Percentiles rank a stretch among this genome's conserved stretches.
phyloP scores from a whole-genome alignment of 2,888 invertebrate genomes.

The Leucophenga montana region DNA sequence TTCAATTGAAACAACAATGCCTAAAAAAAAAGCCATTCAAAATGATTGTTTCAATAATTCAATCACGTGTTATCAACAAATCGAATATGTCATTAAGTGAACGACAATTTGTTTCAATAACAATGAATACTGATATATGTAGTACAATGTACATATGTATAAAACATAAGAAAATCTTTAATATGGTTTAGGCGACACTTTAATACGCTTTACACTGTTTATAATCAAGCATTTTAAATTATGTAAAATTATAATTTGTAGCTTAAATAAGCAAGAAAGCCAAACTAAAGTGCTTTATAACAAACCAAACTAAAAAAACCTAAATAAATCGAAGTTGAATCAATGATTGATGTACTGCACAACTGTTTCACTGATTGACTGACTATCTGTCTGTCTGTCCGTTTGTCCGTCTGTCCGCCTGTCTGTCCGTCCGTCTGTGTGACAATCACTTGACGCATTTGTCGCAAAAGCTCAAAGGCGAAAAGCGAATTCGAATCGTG shows the following conservation, averaged over 20 bases:
- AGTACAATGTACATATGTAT: no score
- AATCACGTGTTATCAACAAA: constrained; percentile 64
- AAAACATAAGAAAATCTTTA: no score
- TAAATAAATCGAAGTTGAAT: no score
- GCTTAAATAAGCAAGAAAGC: no score
- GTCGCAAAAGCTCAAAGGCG: constrained; percentile 66
- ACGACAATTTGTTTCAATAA: no score
- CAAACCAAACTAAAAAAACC: constrained; percentile 54
- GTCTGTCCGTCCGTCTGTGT: constrained; percentile 50
- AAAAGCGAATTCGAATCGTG: constrained; percentile 45
- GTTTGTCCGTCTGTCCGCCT: constrained; percentile 60
- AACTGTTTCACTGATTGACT: constrained; percentile 42
- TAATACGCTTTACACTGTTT: constrained; percentile 19
- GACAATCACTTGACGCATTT: constrained; percentile 39
- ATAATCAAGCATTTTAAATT: no score
- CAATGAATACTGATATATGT: no score
- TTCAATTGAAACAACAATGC: no score
- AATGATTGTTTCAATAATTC: no score
- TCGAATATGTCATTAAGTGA: constrained; percentile 63
- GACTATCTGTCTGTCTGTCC: constrained; percentile 26
- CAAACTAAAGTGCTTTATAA: constrained; percentile 48
- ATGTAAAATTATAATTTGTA: no score
- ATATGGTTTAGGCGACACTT: constrained; percentile 53
- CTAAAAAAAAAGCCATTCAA: no score
- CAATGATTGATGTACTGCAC: constrained; percentile 34